A percentile compares a stretch with the other conserved stretches of the same genome.
Evolutionary conservation across 2,113 vertebrate genomes (phyloP).

Genomic region (Hymenochirus boettgeri): DNA sequence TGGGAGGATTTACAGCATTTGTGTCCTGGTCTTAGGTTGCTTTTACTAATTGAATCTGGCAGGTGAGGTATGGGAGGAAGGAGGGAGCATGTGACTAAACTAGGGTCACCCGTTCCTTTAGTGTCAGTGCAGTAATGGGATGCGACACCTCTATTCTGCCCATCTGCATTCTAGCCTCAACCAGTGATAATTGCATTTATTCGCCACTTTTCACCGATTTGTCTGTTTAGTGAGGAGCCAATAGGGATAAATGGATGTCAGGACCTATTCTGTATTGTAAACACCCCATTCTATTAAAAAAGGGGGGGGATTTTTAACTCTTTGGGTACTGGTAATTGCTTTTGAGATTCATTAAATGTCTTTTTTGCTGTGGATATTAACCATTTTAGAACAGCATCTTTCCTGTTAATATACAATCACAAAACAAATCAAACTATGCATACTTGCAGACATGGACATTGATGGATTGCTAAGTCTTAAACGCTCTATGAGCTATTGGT

Average conservation of each 20-base stretch:
- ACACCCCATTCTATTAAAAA: not conserved
- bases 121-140: slow-evolving; percentile 94
- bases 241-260: slow-evolving; percentile 31
- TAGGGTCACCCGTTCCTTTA: slow-evolving; percentile 93
- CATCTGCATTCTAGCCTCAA: slow-evolving; percentile 9
- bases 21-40: slow-evolving; percentile 15
- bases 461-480: too few relatives aligned
- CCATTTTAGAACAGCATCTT: too few relatives aligned
- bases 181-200: slow-evolving; percentile 34
- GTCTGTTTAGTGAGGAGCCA: slow-evolving; percentile 24
- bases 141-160: slow-evolving; percentile 97
- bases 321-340: too few relatives aligned
- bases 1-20: not conserved
- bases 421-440: too few relatives aligned
- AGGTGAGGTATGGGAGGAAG: slow-evolving; percentile 17
- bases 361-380: too few relatives aligned
- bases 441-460: too few relatives aligned
- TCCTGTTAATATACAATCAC: too few relatives aligned
- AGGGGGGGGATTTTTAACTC: not conserved
- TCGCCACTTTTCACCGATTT: slow-evolving; percentile 26
- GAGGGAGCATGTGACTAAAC: slow-evolving; percentile 27
- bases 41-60: slow-evolving; percentile 33
- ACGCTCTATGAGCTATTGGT: too few relatives aligned
- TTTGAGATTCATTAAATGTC: too few relatives aligned
- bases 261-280: slow-evolving; percentile 18